Base-by-base conservation (phyloP, 2,113 vertebrate species). In the Oenanthe oenanthe region DNA sequence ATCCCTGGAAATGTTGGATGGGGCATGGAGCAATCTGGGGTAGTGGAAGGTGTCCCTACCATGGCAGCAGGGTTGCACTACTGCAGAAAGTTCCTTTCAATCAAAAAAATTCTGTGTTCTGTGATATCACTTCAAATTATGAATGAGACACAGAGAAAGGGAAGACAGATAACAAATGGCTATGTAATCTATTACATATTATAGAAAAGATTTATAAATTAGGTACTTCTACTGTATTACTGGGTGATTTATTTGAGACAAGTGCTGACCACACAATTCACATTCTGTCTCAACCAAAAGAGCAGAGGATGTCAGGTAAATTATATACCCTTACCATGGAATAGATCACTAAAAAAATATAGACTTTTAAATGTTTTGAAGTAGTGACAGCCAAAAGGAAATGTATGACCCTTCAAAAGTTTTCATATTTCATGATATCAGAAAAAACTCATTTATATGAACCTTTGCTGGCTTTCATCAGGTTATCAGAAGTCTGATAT, bases 31-130 rank as follows among this genome's bases (percentile, higher is more conserved):
- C 7, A 77, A 24, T 16, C 13, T 62, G 17, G 2, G 15, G 4
- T 29, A 45, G 6, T 71, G 11, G 11, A 83, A 83, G 7, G 6
- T 36, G 15, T 54, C 18, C 13, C n/a, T 50, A 28, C 2, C 10
- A 8, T 29, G 9, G 7, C 12, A 40, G 16, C 0, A 2, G 4
- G 6, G 7, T 22, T 88, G 11, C 5, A 73, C 3, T 34, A 17
- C 3, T 34, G 13, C 32, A 85, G 24, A 45, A 63, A 2, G 5
- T 60, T n/a, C 9, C 12, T 66, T 83, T 24, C 13, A 92, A 47
- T 20, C 3, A 2, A 17, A 89, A 71, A 56, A 48, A 4, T 54
- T 68, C 21, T 8, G 2, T 42, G 8, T 75, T 54, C 17, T 68
- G 17, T 42, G n/a, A 17, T n/a, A 50, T 28, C 12, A 17, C 28